Evolutionary conservation across 2,888 invertebrate species (phyloP).

Genomic region (Mimachlamys varia): DNA sequence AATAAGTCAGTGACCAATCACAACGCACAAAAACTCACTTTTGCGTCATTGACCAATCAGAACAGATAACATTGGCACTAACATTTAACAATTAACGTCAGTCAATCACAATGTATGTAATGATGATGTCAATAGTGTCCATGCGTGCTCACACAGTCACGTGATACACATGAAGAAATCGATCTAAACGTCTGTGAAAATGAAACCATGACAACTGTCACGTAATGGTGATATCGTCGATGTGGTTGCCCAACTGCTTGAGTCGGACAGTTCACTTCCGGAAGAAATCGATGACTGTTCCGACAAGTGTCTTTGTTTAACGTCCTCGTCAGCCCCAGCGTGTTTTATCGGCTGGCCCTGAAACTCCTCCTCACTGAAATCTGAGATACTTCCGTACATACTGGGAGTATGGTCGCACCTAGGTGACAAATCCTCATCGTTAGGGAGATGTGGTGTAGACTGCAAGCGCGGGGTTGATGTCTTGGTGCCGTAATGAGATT

Average conservation of each 20-base stretch:
- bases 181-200: neutral
- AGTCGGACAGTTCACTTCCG: neutral
- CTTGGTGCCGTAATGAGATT: neutral
- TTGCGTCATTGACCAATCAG: neutral
- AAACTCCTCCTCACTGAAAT: neutral
- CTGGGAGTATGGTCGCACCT: neutral
- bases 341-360: neutral
- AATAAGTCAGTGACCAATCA: neutral
- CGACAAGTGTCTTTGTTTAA: neutral
- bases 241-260: neutral
- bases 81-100: neutral
- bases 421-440: neutral
- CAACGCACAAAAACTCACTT: neutral
- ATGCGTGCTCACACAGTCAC: too few species aligned
- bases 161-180: neutral
- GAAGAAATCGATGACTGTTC: neutral
- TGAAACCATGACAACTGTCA: neutral
- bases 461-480: neutral
- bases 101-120: too few species aligned
- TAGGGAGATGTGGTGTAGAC: neutral
- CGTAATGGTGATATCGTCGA: neutral
- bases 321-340: neutral
- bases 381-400: neutral
- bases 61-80: neutral
- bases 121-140: too few species aligned